Base-by-base conservation (phyloP, 2,113 vertebrate genomes). In the Epinephelus cyanopodus region DNA sequence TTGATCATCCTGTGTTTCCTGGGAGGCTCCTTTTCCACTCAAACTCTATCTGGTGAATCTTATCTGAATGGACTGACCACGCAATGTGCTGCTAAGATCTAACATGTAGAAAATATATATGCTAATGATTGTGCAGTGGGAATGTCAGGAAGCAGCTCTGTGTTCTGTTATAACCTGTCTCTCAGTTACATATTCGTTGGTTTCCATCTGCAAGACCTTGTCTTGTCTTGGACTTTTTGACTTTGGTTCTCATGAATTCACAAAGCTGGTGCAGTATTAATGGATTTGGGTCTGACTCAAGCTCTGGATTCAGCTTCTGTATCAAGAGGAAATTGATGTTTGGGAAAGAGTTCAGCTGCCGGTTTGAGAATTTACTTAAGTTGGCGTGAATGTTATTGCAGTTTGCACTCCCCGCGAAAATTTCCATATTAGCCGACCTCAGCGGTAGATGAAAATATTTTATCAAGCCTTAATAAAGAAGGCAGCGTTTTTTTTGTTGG, bases 241-340 rank as follows among this genome's bases (percentile, higher is more conserved):
- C 56, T 54, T 65, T 75, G 50, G 53, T 39, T 79, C 67, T 79
- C 68, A 64, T 86, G 61, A 84, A 77, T 29, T 53, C 56, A 67
- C 58, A 75, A 53, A 65, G 67, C 62, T 74, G 52, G 15, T 72
- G 61, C 18, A 58, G 82, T 62, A n/a, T 67, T 74, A 78, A 62
- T 91, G 81, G 65, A 77, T 83, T 54, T 71, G 52, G 61, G 61
- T 64, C 72, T 33, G 37, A 45, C 53, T 27, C 81, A 74, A 68
- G 83, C 39, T 80, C 76, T 69, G 29, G 60, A 76, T 19, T 76
- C 19, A 7, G 72, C 65, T 77, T 83, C 54, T 71, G 81, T 82
- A 61, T 74, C 62, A 52, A 75, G 56, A 92, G 87, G 93, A 92
- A 93, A 92, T 89, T 83, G 71, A 74, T 88, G 83, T 87, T 85